Percentiles rank a stretch among this genome's conserved stretches.
Evolutionary conservation across 1,140 invertebrate species (phyloP).

Genomic region (Pogonognathellus flavescens): DNA sequence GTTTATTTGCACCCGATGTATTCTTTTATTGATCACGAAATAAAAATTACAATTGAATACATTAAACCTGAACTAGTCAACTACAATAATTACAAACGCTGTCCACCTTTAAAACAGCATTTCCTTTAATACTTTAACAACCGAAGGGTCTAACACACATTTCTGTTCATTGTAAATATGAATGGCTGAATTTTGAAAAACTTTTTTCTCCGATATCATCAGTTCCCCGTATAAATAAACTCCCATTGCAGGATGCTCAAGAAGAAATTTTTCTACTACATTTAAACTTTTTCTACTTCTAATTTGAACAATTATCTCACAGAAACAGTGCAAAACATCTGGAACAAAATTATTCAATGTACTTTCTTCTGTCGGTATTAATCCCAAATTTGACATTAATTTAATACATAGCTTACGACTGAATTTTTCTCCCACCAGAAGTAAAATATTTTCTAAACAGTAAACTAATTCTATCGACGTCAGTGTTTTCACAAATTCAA

Average conservation of each 20-base stretch:
- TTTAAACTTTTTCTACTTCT: constrained; percentile 66
- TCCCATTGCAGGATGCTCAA: constrained; percentile 68
- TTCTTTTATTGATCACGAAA: no score
- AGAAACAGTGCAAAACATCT: constrained; percentile 70
- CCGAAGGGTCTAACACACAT: constrained; percentile 59
- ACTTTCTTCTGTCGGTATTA: not conserved
- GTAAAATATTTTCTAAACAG: constrained; percentile 58
- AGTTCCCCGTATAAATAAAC: constrained; percentile 69
- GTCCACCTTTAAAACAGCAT: constrained; percentile 59
- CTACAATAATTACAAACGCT: no score
- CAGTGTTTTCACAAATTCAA: constrained; percentile 13
- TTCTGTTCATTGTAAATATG: constrained; percentile 51
- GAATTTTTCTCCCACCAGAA: constrained; percentile 61
- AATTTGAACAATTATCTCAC: constrained; percentile 70
- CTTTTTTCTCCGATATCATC: constrained; percentile 66
- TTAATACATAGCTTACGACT: not conserved
- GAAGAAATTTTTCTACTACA: constrained; percentile 68
- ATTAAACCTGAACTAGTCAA: no score
- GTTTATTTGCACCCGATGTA: no score
- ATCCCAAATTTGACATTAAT: not conserved
- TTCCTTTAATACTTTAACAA: constrained; percentile 25
- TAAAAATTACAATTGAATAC: no score
- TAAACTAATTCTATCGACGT: constrained; percentile 54
- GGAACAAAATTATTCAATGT: constrained; percentile 51
- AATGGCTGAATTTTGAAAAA: constrained; percentile 62